Base-by-base conservation (phyloP, 2,888 invertebrate species). In the Pantelozetes paolii region DNA sequence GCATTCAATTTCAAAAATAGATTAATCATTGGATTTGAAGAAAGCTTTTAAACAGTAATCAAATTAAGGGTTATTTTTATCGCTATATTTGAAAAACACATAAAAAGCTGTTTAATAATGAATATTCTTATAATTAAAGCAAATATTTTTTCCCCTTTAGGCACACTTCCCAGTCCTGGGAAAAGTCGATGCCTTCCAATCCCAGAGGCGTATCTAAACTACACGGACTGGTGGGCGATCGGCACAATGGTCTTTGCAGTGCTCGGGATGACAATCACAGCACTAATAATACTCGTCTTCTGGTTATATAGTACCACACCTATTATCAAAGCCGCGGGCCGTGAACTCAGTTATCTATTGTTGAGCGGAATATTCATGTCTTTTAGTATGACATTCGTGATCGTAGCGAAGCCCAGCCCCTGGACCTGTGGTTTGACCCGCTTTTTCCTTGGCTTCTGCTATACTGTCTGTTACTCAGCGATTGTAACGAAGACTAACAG, bases 401-500 rank as follows among this genome's bases (percentile, higher is more conserved):
- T 86, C 72, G 84, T 86, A 18, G 82, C 85, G 1, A 82, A 83
- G 50, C 86, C 86, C 0, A 82, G 81, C 20, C 77, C 79, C 0
- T 79, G 81, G 42, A 83, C 83, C 1, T 86, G 86, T 78, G 84
- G 84, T 1, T 75, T 84, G 18, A 84, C 84, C 1, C 81, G 86
- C 72, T 84, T 86, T 78, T 84, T 85, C 48, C 81, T 86, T 13
- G 86, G 86, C 0, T 81, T 86, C 73, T 85, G 84, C 77, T 86
- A 85, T 78, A 84, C 86, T 0, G 78, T 86, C 1, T 85, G 85
- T 78, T 86, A 86, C 78, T 83, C 85, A 0, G 84, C 86, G 13
- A 82, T 86, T 26, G 84, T 85, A 15, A 85, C 85, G 11, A 86
- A 86, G 79, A 86, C 85, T 40, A 86, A 85, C 78, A 80, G 86